Evolutionary conservation across 1,140 invertebrate genomes (phyloP).

Genomic region (Orius insidiosus): DNA sequence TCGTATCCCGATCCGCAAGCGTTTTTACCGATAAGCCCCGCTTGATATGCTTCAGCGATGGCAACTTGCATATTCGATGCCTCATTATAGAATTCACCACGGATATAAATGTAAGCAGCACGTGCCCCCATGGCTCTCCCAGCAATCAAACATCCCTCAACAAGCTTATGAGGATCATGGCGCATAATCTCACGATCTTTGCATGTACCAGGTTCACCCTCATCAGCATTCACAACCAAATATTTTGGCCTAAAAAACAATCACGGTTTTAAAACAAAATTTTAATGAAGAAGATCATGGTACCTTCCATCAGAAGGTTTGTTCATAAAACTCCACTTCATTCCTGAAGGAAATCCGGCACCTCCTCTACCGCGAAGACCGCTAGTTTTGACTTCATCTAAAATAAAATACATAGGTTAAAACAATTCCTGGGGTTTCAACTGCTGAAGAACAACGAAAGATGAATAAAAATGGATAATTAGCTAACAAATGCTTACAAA

Average conservation of each 20-base stretch:
- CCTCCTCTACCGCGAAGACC: slow-evolving; percentile 92
- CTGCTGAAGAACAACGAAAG: too few species aligned
- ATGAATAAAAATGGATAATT: too few species aligned
- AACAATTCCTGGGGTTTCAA: too few species aligned
- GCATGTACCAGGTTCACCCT: slow-evolving; percentile 97
- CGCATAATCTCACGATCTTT: slow-evolving; percentile 98
- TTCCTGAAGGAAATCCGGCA: slow-evolving; percentile 94
- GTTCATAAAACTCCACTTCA: slow-evolving; percentile 99
- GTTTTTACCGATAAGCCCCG: slow-evolving; percentile 91
- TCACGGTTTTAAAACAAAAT: too few species aligned
- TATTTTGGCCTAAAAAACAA: slow-evolving; percentile 70
- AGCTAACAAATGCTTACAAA: too few species aligned
- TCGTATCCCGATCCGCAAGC: slow-evolving; percentile 94
- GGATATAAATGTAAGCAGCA: slow-evolving; percentile 97
- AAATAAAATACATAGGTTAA: too few species aligned
- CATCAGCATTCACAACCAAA: slow-evolving; percentile 95
- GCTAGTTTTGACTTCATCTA: slow-evolving; percentile 85
- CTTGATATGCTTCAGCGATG: slow-evolving; percentile 96
- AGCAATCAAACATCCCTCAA: slow-evolving; percentile 94
- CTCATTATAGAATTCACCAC: slow-evolving; percentile 99
- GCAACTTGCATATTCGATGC: slow-evolving; percentile 96
- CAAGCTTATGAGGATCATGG: slow-evolving; percentile 94
- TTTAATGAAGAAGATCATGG: too few species aligned
- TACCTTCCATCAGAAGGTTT: slow-evolving; percentile 89
- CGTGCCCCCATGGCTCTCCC: slow-evolving; percentile 91